phyloP scores from a whole-genome alignment of 2,888 invertebrate genomes.

The Invenusta paracnida region DNA sequence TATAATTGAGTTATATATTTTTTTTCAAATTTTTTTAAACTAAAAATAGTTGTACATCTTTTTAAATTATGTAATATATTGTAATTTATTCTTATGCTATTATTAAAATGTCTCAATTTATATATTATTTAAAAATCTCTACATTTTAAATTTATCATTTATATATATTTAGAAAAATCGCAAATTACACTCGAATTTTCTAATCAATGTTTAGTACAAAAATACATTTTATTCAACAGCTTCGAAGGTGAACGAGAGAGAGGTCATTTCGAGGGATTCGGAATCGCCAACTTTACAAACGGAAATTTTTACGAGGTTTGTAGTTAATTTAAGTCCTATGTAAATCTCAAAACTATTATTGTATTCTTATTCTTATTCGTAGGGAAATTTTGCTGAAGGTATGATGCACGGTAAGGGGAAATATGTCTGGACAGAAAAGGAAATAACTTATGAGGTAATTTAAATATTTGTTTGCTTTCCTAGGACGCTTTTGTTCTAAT shows the following conservation, averaged over 20 bases:
- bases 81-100: no score
- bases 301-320: slow-evolving; percentile 57
- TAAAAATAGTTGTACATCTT: no score
- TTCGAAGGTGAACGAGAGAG: slow-evolving; percentile 56
- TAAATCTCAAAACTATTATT: background rate
- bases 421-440: slow-evolving; percentile 58
- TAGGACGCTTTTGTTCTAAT: background rate
- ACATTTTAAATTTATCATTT: no score
- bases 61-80: no score
- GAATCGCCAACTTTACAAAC: slow-evolving; percentile 54
- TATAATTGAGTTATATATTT: no score
- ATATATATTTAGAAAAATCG: no score
- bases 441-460: slow-evolving; percentile 56
- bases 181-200: no score
- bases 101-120: no score
- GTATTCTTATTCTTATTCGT: slow-evolving; percentile 43
- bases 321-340: background rate
- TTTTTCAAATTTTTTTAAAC: no score
- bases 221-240: slow-evolving; percentile 51
- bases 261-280: slow-evolving; percentile 58
- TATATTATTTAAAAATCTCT: no score
- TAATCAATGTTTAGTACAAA: no score
- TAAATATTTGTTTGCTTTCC: slow-evolving; percentile 32
- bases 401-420: slow-evolving; percentile 60
- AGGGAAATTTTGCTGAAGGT: slow-evolving; percentile 59